A percentile compares a stretch with the other conserved stretches of the same genome.
phyloP scores from a whole-genome alignment of 2,888 invertebrate genomes.

The Chloromyia formosa region DNA sequence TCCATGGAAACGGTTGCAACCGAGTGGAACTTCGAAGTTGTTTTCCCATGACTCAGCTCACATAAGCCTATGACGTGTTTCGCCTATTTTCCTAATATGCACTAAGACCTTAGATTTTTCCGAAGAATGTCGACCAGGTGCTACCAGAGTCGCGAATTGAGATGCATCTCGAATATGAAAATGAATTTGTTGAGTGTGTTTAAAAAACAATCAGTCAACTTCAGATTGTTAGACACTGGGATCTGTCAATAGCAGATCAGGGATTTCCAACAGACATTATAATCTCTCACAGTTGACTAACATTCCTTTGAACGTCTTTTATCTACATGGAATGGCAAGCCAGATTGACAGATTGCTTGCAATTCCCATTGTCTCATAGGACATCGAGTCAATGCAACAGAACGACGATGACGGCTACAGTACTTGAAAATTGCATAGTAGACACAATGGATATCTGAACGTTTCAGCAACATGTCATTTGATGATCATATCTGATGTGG shows the following conservation, averaged over 20 bases:
- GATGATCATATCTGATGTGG: conserved; percentile 21
- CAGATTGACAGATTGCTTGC: not conserved
- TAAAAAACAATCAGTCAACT: not conserved
- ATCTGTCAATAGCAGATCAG: not conserved
- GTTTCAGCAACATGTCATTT: conserved; percentile 43
- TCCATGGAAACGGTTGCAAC: not conserved
- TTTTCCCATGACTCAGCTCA: conserved; percentile 9
- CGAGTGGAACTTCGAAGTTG: not conserved
- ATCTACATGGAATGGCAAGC: not conserved
- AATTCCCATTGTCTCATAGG: not conserved
- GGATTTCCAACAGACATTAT: not conserved
- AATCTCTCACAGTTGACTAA: not conserved
- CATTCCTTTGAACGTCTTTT: not conserved
- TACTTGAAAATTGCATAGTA: not conserved
- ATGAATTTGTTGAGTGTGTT: not conserved
- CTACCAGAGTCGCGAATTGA: not conserved
- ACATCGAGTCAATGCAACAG: not conserved
- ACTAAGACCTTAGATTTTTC: not conserved
- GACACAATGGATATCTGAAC: conserved; percentile 8
- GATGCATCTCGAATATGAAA: not conserved
- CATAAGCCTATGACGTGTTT: not conserved
- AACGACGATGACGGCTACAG: not conserved
- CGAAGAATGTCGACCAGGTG: not conserved
- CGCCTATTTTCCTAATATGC: not conserved
- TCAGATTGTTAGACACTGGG: not conserved